Conservation (phyloP, 2,888 invertebrate species). For the Sarcophaga subvicina region DNA sequence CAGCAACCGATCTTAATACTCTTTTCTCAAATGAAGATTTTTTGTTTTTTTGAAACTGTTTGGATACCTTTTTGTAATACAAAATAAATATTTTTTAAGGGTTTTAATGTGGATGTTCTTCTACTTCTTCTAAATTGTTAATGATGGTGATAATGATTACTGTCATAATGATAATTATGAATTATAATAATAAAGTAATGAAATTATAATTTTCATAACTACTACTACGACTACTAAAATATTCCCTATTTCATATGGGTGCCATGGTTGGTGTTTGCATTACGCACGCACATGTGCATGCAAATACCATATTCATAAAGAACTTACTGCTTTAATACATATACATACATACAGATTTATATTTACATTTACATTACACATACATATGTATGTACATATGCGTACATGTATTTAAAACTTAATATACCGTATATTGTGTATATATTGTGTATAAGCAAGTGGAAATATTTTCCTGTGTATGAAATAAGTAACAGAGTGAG, state of each 20-base stretch:
- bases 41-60: neutral
- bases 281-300: neutral
- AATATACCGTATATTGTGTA: neutral
- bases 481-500: no score
- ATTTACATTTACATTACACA: conserved; percentile 1
- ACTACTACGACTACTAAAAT: neutral
- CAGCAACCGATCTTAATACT: conserved; percentile 17
- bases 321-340: neutral
- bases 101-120: neutral
- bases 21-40: neutral
- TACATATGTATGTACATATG: neutral
- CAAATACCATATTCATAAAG: neutral
- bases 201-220: conserved; percentile 48
- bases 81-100: neutral
- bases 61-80: neutral
- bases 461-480: no score
- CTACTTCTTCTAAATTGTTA: neutral
- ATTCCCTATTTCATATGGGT: conserved; percentile 11
- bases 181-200: conserved; percentile 29
- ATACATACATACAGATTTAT: neutral
- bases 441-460: no score
- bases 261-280: neutral
- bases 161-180: conserved; percentile 2
- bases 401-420: neutral
- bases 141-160: neutral